Percentiles rank a stretch among this genome's conserved stretches.
Conservation (phyloP, 2,797 vertebrate genomes). For the Myotis vivesi region DNA sequence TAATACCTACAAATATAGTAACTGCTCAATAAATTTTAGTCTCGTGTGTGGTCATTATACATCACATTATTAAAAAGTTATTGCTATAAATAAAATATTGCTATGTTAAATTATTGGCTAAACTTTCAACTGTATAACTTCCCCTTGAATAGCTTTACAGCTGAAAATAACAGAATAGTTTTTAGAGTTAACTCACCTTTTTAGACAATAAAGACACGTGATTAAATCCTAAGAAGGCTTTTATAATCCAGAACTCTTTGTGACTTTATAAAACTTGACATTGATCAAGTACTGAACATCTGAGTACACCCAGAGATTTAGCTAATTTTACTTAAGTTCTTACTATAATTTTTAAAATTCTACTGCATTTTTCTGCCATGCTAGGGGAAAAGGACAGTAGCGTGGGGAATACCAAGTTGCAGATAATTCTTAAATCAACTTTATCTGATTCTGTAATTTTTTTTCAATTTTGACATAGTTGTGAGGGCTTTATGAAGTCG, state of each 20-base stretch:
- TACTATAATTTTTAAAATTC: neutral
- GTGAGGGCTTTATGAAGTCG: neutral
- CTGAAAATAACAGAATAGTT: conserved; percentile 1
- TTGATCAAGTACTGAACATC: neutral
- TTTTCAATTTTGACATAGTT: neutral
- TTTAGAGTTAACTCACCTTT: neutral
- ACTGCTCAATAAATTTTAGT: neutral
- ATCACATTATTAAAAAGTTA: conserved; percentile 16
- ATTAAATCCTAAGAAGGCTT: conserved; percentile 35
- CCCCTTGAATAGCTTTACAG: neutral
- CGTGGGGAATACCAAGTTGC: neutral
- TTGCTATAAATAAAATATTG: neutral
- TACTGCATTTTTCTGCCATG: neutral
- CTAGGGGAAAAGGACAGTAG: neutral
- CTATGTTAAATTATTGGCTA: neutral
- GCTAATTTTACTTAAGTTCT: conserved; percentile 14
- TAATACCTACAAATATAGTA: neutral
- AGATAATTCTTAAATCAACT: conserved; percentile 31
- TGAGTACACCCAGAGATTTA: neutral
- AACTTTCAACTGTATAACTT: neutral
- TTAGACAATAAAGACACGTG: neutral
- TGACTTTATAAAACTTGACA: neutral
- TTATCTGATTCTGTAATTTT: conserved; percentile 23
- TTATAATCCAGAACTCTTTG: neutral
- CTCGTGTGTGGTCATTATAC: neutral